Conservation (phyloP, 1,140 invertebrate genomes). For the Bombus superbus region DNA sequence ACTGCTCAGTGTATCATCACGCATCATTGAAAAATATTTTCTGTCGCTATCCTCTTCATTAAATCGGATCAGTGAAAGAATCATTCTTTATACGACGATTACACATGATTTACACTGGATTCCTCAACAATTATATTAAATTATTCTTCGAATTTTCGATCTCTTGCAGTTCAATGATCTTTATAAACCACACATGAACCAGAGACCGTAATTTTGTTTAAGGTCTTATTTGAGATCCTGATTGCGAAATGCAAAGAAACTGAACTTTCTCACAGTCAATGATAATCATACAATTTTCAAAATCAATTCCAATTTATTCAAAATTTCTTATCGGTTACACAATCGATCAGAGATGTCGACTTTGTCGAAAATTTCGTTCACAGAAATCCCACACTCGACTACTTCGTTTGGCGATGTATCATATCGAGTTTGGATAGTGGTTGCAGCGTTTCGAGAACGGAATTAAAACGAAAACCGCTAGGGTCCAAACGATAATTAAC, state of each 20-base stretch:
- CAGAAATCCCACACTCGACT: not conserved
- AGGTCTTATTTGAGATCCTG: not conserved
- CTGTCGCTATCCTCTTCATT: not conserved
- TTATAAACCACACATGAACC: not conserved
- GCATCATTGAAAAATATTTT: not conserved
- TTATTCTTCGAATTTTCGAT: not conserved
- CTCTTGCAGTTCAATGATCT: not conserved
- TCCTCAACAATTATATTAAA: not conserved
- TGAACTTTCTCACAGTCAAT: not conserved
- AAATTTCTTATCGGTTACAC: not conserved
- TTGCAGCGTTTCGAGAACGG: not conserved
- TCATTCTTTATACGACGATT: too few relatives aligned
- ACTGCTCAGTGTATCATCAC: not conserved
- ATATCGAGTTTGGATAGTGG: not conserved
- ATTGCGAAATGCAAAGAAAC: not conserved
- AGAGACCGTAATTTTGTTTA: not conserved
- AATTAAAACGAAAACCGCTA: not conserved
- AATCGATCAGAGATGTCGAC: not conserved
- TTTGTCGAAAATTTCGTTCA: not conserved
- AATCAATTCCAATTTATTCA: not conserved
- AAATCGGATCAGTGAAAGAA: not conserved
- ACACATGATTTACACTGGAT: too few relatives aligned
- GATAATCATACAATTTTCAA: not conserved
- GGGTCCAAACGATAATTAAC: slow-evolving; percentile 28
- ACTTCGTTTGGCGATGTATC: not conserved